Percentiles rank a stretch among this genome's conserved stretches.
phyloP scores from a whole-genome alignment of 2,113 vertebrate genomes.

The Zosterops japonicus region DNA sequence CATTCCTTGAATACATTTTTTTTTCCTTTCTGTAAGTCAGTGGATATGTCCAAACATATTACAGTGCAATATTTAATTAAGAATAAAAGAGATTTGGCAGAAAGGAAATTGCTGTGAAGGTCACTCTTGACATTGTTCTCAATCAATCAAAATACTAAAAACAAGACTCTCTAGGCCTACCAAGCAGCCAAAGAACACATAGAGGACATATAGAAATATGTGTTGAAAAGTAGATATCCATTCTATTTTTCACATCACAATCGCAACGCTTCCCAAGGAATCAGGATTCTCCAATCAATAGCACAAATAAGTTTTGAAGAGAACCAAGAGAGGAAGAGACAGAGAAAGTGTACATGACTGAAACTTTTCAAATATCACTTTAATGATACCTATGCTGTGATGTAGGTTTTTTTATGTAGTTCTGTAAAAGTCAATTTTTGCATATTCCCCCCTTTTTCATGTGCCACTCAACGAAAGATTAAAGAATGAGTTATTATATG shows the following conservation, averaged over 20 bases:
- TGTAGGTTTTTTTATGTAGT: not conserved
- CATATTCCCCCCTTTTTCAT: not conserved
- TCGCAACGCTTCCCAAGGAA: not conserved
- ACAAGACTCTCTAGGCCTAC: not conserved
- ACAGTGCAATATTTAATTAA: slow-evolving; percentile 18
- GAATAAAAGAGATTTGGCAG: slow-evolving; percentile 13
- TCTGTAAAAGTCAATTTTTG: not conserved
- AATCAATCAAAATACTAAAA: slow-evolving; percentile 18
- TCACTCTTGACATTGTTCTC: not conserved
- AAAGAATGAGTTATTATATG: not conserved
- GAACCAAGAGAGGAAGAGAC: not conserved
- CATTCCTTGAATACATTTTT: not conserved
- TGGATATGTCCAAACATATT: not conserved
- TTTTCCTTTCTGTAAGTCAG: not conserved
- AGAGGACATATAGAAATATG: not conserved
- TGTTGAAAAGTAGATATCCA: not conserved
- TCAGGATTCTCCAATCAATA: not conserved
- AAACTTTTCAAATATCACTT: slow-evolving; percentile 3
- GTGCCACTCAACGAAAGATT: not conserved
- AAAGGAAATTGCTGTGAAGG: not conserved
- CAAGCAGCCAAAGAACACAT: not conserved
- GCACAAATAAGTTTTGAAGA: not conserved
- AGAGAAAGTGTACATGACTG: not conserved
- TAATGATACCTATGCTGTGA: not conserved
- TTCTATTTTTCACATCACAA: not conserved